These are phyloP conservation scores for Phacellophora camtschatica DNA, from an alignment of 30 jellyfish, hydroid and myxozoan species.

Conservation along the genomic window DNA sequence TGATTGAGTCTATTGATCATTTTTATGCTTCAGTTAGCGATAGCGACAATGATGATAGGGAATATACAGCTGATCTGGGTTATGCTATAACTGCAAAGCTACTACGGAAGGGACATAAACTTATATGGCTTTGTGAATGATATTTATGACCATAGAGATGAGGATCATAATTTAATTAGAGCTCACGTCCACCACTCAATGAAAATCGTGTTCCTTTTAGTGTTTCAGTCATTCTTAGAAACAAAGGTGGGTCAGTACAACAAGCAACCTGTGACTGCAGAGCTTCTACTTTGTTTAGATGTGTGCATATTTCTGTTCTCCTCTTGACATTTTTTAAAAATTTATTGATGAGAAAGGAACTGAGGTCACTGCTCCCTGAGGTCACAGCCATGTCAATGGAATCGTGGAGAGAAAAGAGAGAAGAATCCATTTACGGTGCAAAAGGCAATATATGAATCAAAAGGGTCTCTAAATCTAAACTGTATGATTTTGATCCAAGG, in stretches of 20 bases:
- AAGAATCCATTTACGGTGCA: conserved; percentile 36
- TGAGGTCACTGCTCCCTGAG: conserved; percentile 21
- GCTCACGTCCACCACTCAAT: conserved; percentile 71
- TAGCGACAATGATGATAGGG: background rate
- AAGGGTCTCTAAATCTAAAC: background rate
- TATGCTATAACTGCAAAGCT: conserved; percentile 14
- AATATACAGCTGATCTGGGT: background rate
- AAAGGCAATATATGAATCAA: conserved; percentile 10
- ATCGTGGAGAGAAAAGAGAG: conserved; percentile 47
- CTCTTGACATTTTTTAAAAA: conserved; percentile 5
- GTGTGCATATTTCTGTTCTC: conserved; percentile 73
- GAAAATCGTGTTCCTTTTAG: conserved; percentile 15
- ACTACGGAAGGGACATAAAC: background rate
- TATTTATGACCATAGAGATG: conserved; percentile 37
- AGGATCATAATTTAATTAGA: background rate
- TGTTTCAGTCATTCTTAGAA: conserved; percentile 13
- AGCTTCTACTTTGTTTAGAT: conserved; percentile 37
- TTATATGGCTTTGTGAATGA: conserved; percentile 48
- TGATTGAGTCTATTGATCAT: conserved; percentile 35
- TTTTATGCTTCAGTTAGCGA: background rate
- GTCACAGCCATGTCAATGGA: conserved; percentile 61
- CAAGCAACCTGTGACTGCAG: conserved; percentile 28
- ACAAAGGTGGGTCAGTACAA: conserved; percentile 21
- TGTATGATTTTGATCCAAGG: conserved; percentile 46
- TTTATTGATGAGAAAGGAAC: conserved; percentile 3